Percentiles rank a stretch among this genome's conserved stretches.
These are phyloP conservation scores for Neolamprologus brichardi DNA, from an alignment of 2,113 vertebrate genomes.

Conservation along the genomic window DNA sequence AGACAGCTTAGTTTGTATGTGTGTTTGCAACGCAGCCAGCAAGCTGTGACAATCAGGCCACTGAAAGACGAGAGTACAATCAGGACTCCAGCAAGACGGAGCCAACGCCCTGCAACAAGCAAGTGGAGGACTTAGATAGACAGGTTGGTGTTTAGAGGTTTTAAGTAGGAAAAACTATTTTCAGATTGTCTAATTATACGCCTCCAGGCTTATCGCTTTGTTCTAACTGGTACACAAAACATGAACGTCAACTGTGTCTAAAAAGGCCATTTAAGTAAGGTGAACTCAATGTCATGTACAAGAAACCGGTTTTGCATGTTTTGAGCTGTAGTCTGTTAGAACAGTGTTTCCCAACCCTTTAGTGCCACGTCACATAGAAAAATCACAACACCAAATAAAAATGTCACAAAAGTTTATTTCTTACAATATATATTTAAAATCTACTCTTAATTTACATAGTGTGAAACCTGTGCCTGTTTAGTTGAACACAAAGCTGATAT, in stretches of 20 bases:
- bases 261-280: not conserved
- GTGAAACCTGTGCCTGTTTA: not conserved
- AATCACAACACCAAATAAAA: not conserved
- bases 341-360: not conserved
- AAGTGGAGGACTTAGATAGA: not conserved
- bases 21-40: not conserved
- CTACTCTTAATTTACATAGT: not conserved
- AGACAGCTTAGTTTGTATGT: not conserved
- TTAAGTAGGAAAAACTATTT: not conserved
- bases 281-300: not conserved
- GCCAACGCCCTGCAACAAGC: not conserved
- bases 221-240: not conserved
- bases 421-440: not conserved
- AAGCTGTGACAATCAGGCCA: not conserved
- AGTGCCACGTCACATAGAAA: not conserved
- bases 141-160: not conserved
- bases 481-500: not conserved
- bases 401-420: not conserved
- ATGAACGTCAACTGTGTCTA: not conserved
- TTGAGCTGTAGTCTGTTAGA: not conserved
- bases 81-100: not conserved
- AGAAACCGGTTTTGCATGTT: not conserved
- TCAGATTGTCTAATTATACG: fast-evolving
- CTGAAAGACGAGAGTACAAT: not conserved
- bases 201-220: not conserved